Evolutionary conservation across 2,888 invertebrate genomes (phyloP), one percentile per base, ranked within the genome.

Genomic region (Andricus quercusramuli): DNA sequence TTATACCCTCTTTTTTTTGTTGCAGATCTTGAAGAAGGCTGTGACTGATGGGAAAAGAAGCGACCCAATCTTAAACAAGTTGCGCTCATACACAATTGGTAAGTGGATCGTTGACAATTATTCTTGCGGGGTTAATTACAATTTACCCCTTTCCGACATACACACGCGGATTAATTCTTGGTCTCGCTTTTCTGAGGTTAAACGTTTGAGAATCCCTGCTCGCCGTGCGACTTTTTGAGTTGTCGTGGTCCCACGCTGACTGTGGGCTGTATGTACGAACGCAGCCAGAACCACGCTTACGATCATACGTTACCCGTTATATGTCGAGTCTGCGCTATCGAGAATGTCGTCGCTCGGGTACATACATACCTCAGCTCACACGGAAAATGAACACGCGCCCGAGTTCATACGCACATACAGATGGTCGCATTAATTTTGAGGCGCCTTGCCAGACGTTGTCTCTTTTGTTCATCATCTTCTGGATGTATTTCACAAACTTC

Each of bases 201-300:
- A 74, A 74, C 80, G 87, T 79, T 87, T 91, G 92, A 91, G 91
- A 91, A 88, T 89, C 90, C 83, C 90, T 90, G 91, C 85, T 86
- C 88, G 88, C 89, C 92, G 91, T 92, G 92, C 90, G 92, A 92
- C 92, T 92, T 92, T 92, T 92, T 91, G 86, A 91, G 88, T 86
- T 89, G 89, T 88, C 89, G 88, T 91, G 91, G 90, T 92, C 92
- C 90, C 92, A 92, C 92, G 92, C 91, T 87, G 89, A 87, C 87
- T 87, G 87, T 87, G 89, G 87, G 88, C 87, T 87, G 85, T 86
- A 86, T 86, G 86, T 77, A 82, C 82, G 80, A 70, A 80, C 77
- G 79, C 76, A 77, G 70, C 17, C 66, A 29, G 67, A 41, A 32
- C 67, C 66, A 78, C 82, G 79, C 83, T 81, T 82, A 76, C 56